Evolutionary conservation across 1,140 invertebrate genomes (phyloP).

Genomic region (Hyles vespertilio): DNA sequence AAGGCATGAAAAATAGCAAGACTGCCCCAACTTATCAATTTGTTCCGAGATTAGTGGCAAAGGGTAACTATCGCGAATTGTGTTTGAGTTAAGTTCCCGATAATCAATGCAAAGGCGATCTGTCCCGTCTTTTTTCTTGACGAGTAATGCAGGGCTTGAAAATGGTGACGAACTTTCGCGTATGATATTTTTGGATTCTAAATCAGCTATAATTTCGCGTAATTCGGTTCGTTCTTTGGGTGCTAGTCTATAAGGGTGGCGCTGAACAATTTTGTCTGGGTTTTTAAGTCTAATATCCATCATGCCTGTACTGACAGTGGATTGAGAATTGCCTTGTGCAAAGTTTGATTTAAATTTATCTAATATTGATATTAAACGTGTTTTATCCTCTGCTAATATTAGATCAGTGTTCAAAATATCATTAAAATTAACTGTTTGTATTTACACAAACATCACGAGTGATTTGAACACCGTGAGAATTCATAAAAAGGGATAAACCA

Average conservation of each 20-base stretch:
- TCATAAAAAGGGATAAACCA: too few relatives aligned
- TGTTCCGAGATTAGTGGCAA: slow-evolving; percentile 16
- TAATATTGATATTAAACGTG: too few relatives aligned
- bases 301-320: slow-evolving; percentile 7
- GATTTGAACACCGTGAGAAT: too few relatives aligned
- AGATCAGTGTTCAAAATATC: too few relatives aligned
- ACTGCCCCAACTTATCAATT: not conserved
- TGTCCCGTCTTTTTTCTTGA: slow-evolving; percentile 7
- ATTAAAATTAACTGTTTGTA: too few relatives aligned
- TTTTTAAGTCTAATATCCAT: slow-evolving; percentile 6
- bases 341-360: not conserved
- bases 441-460: too few relatives aligned
- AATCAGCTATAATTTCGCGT: not conserved
- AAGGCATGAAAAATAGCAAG: too few relatives aligned
- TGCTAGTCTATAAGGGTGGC: slow-evolving; percentile 9
- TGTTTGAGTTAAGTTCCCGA: slow-evolving; percentile 12
- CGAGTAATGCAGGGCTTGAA: slow-evolving; percentile 4
- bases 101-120: slow-evolving; percentile 13
- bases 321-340: slow-evolving; percentile 9
- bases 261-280: slow-evolving; percentile 6
- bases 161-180: slow-evolving; percentile 9
- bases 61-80: slow-evolving; percentile 11
- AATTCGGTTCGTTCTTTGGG: not conserved
- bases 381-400: too few relatives aligned
- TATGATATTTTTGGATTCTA: not conserved